These are phyloP conservation scores for Oscheius myriophilus DNA, from an alignment of 2,888 invertebrate species.

Conservation along the genomic window DNA sequence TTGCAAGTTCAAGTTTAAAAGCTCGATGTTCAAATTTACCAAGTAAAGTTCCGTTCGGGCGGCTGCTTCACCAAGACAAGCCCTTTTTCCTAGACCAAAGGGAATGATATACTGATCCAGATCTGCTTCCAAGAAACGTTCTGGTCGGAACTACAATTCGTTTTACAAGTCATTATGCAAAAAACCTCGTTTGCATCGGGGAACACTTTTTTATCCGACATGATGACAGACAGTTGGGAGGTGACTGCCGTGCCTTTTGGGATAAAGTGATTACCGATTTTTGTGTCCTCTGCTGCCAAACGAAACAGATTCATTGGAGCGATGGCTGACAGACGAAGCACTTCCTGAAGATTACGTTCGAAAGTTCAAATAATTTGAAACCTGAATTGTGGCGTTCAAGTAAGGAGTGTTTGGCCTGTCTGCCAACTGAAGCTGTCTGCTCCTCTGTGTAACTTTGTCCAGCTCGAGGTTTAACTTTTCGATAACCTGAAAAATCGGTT, in stretches of 20 bases:
- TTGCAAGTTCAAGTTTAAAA: too few species aligned
- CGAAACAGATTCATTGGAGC: background rate
- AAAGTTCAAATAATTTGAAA: too few species aligned
- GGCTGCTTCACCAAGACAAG: background rate
- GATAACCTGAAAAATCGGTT: background rate
- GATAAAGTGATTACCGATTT: background rate
- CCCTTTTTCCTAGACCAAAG: background rate
- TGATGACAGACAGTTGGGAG: background rate
- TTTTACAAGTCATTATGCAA: background rate
- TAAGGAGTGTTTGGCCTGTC: background rate
- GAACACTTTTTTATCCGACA: background rate
- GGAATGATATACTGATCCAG: background rate
- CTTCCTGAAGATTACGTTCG: background rate
- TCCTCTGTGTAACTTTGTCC: background rate
- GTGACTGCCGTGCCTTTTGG: background rate
- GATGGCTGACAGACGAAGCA: background rate
- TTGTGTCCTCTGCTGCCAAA: background rate
- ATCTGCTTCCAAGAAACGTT: background rate
- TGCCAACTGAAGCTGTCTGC: background rate
- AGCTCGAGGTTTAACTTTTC: background rate
- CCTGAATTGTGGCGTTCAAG: slow-evolving; percentile 1
- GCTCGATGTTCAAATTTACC: too few species aligned
- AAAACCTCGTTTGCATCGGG: background rate
- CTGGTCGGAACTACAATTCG: background rate
- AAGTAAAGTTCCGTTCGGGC: background rate